phyloP scores from a whole-genome alignment of 2,113 vertebrate species.

The Ammodramus savannarum region DNA sequence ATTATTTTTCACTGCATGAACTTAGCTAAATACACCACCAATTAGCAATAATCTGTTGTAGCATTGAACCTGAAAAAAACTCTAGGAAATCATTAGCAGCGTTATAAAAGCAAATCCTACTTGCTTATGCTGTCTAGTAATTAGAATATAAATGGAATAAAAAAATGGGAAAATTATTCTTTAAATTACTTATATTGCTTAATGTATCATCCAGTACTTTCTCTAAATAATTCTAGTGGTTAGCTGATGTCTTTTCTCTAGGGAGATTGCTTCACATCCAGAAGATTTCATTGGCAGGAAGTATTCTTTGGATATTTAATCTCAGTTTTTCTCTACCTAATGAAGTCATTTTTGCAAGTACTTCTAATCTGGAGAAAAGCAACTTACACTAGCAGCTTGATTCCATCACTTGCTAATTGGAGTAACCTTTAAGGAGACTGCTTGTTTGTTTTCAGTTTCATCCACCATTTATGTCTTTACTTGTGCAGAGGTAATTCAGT shows the following conservation, averaged over 20 bases:
- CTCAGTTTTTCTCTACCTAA: neutral
- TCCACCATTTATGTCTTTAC: neutral
- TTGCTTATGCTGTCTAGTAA: neutral
- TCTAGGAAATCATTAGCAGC: neutral
- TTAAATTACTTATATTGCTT: neutral
- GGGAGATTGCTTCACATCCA: neutral
- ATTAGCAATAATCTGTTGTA: neutral
- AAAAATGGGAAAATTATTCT: neutral
- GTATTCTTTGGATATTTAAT: neutral
- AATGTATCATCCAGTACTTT: neutral
- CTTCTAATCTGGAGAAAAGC: neutral
- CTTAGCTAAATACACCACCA: neutral
- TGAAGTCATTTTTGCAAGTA: neutral
- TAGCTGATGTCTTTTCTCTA: neutral
- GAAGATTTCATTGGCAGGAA: neutral
- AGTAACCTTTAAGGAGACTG: conserved; percentile 24
- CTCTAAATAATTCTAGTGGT: neutral
- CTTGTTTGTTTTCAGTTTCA: neutral
- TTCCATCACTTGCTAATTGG: conserved; percentile 15
- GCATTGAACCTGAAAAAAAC: neutral
- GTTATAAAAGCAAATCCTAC: neutral
- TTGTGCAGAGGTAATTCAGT: neutral
- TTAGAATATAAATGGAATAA: neutral
- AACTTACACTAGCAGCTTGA: neutral
- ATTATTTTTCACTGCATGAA: neutral